Evolutionary conservation across 2,888 invertebrate species (phyloP).

Genomic region (Drosophila percnosoma): DNA sequence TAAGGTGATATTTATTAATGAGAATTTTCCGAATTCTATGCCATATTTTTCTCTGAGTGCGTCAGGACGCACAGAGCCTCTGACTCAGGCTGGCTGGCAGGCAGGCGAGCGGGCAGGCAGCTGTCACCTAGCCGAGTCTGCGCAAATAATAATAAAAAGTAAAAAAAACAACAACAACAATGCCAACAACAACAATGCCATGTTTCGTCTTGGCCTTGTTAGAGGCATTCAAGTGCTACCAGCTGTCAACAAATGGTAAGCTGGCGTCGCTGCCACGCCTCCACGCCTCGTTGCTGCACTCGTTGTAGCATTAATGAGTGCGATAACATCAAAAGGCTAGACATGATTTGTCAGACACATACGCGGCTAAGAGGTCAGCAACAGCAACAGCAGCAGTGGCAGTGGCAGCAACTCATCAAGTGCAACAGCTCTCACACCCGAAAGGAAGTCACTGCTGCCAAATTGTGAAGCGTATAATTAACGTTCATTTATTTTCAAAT

Average conservation of each 20-base stretch:
- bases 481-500: slow-evolving; percentile 81
- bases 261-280: slow-evolving; percentile 49
- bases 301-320: slow-evolving; percentile 63
- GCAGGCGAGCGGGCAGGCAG: slow-evolving; percentile 25
- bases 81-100: slow-evolving; percentile 10
- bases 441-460: slow-evolving; percentile 40
- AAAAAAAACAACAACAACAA: slow-evolving; percentile 15
- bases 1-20: background rate
- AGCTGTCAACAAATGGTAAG: slow-evolving; percentile 68
- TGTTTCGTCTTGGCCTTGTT: slow-evolving; percentile 57
- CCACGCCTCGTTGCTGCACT: slow-evolving; percentile 9
- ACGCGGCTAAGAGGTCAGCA: slow-evolving; percentile 49
- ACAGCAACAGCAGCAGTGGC: slow-evolving; percentile 5
- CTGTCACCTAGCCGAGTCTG: slow-evolving; percentile 51
- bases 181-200: slow-evolving; percentile 19
- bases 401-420: slow-evolving; percentile 35
- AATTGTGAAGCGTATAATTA: slow-evolving; percentile 74
- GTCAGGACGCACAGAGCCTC: slow-evolving; percentile 50
- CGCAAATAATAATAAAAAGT: slow-evolving; percentile 36
- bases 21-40: background rate
- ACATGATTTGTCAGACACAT: slow-evolving; percentile 73
- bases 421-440: slow-evolving; percentile 65
- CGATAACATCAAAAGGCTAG: slow-evolving; percentile 80
- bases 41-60: slow-evolving; percentile 7
- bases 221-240: slow-evolving; percentile 69